Percentiles rank a stretch among this genome's conserved stretches.
Conservation (phyloP, 1,140 invertebrate genomes). For the Hypothenemus hampei region DNA sequence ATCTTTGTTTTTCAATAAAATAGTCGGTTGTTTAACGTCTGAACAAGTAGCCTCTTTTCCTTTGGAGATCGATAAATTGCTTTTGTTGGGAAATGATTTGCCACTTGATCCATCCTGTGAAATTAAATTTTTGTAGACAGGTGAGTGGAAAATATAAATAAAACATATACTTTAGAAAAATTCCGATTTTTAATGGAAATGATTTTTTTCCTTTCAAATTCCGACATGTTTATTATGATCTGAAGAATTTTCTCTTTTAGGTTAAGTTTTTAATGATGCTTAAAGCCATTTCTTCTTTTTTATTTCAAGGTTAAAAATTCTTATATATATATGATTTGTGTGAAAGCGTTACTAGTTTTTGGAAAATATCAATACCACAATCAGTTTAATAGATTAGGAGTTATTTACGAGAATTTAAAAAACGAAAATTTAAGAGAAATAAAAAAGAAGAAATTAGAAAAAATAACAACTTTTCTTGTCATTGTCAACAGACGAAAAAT, state of each 20-base stretch:
- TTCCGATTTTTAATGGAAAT: slow-evolving; percentile 17
- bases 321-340: background rate
- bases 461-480: too few species aligned
- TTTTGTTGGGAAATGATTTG: background rate
- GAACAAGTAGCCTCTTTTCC: background rate
- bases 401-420: too few species aligned
- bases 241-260: background rate
- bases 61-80: background rate
- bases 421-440: too few species aligned
- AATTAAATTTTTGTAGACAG: too few species aligned
- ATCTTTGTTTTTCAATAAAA: slow-evolving; percentile 42
- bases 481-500: too few species aligned
- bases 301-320: background rate
- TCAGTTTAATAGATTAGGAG: too few species aligned
- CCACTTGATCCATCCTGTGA: slow-evolving; percentile 1
- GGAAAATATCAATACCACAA: too few species aligned
- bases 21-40: slow-evolving; percentile 41
- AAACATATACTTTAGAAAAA: slow-evolving; percentile 3
- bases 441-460: too few species aligned
- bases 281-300: background rate
- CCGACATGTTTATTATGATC: slow-evolving; percentile 12
- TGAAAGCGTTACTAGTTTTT: too few species aligned
- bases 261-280: background rate
- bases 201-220: slow-evolving; percentile 22
- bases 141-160: too few species aligned